Conservation (phyloP, 2,113 vertebrate genomes). For the Anolis sagrei region DNA sequence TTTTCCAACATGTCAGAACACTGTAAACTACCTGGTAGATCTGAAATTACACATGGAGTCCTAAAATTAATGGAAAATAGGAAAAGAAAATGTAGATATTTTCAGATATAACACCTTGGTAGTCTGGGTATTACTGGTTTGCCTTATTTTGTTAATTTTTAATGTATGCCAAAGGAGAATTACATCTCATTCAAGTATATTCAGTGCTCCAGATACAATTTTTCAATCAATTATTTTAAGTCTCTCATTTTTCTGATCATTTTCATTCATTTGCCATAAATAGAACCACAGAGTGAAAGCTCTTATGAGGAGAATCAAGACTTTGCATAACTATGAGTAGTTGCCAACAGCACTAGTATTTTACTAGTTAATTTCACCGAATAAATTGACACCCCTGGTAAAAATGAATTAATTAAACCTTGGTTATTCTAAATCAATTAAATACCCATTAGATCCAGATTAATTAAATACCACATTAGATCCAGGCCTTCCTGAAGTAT, state of each 20-base stretch:
- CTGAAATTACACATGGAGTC: neutral
- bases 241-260: neutral
- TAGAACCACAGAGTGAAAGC: neutral
- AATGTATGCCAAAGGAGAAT: neutral
- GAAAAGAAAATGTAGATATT: neutral
- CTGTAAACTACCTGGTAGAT: neutral
- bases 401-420: too few species aligned
- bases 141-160: neutral
- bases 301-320: conserved; percentile 27
- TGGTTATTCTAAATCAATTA: too few species aligned
- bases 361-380: conserved; percentile 48
- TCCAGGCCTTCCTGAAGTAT: too few species aligned
- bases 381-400: too few species aligned
- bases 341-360: conserved; percentile 24
- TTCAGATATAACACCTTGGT: neutral
- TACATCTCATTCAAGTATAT: neutral
- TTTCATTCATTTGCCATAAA: conserved; percentile 29
- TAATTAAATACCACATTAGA: too few species aligned
- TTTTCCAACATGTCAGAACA: neutral
- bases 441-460: too few species aligned
- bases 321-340: neutral
- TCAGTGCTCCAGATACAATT: neutral
- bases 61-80: neutral
- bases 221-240: neutral
- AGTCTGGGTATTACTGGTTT: neutral